A percentile compares a stretch with the other conserved stretches of the same genome.
phyloP scores from a whole-genome alignment of 1,140 invertebrate genomes.

The Anastatus disparis region DNA sequence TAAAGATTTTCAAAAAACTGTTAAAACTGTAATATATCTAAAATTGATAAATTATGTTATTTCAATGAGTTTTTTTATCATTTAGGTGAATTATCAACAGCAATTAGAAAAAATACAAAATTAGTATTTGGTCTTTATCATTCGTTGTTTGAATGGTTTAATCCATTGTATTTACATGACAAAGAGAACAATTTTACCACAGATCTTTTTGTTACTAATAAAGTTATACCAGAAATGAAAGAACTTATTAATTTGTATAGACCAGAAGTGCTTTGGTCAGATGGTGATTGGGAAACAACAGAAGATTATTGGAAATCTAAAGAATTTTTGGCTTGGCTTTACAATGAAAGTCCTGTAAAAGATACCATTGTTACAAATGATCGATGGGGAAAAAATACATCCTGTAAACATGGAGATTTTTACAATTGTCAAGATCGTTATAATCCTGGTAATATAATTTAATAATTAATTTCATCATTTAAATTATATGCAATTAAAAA shows the following conservation, averaged over 20 bases:
- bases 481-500: no score
- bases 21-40: not conserved
- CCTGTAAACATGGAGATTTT: constrained; percentile 90
- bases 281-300: constrained; percentile 88
- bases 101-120: constrained; percentile 72
- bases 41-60: constrained; percentile 18
- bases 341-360: constrained; percentile 93
- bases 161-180: constrained; percentile 85
- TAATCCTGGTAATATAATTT: constrained; percentile 79
- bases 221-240: constrained; percentile 79
- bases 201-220: constrained; percentile 74
- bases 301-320: constrained; percentile 85
- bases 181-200: constrained; percentile 76
- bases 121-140: constrained; percentile 89
- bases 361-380: constrained; percentile 88
- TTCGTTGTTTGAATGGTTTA: constrained; percentile 92
- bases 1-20: constrained; percentile 49
- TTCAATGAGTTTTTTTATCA: no score
- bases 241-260: constrained; percentile 82
- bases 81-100: constrained; percentile 76
- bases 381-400: constrained; percentile 82
- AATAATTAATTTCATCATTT: not conserved
- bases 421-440: constrained; percentile 86
- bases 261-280: constrained; percentile 93
- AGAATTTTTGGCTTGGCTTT: constrained; percentile 91